A percentile compares a stretch with the other conserved stretches of the same genome.
Evolutionary conservation across 1,140 invertebrate species (phyloP).

Genomic region (Drosophila ercepeae): DNA sequence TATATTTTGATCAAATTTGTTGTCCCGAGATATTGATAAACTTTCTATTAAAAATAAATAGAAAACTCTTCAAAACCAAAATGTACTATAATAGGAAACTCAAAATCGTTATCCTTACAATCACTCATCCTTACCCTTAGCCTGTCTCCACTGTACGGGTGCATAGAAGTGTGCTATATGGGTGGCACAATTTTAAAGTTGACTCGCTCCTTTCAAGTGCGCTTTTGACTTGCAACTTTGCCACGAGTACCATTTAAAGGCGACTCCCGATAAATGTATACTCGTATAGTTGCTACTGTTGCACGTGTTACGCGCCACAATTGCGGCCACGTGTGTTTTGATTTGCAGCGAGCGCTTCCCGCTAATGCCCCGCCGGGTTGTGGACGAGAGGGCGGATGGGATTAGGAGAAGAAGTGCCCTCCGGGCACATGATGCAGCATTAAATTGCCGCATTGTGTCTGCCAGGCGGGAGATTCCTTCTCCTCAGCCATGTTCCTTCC

Average conservation of each 20-base stretch:
- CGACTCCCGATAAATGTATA: neutral
- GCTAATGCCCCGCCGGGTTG: constrained; percentile 54
- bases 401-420: constrained; percentile 51
- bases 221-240: constrained; percentile 75
- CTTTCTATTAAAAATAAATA: too few relatives aligned
- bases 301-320: constrained; percentile 82
- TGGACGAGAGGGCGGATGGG: constrained; percentile 13
- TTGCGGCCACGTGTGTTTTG: constrained; percentile 83
- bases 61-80: too few relatives aligned
- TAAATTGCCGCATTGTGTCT: constrained; percentile 83
- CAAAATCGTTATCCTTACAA: too few relatives aligned
- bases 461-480: constrained; percentile 56
- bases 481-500: too few relatives aligned
- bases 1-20: too few relatives aligned
- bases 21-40: too few relatives aligned
- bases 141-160: constrained; percentile 10
- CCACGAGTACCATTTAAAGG: constrained; percentile 53
- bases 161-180: constrained; percentile 35
- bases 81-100: too few relatives aligned
- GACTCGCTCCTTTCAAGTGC: constrained; percentile 68
- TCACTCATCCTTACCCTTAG: neutral
- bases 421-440: constrained; percentile 83
- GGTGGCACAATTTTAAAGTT: constrained; percentile 63
- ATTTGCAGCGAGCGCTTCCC: constrained; percentile 79
- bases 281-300: constrained; percentile 51